These are phyloP conservation scores for Ginglymostoma cirratum DNA, from an alignment of 2,113 vertebrate genomes.

Conservation along the genomic window DNA sequence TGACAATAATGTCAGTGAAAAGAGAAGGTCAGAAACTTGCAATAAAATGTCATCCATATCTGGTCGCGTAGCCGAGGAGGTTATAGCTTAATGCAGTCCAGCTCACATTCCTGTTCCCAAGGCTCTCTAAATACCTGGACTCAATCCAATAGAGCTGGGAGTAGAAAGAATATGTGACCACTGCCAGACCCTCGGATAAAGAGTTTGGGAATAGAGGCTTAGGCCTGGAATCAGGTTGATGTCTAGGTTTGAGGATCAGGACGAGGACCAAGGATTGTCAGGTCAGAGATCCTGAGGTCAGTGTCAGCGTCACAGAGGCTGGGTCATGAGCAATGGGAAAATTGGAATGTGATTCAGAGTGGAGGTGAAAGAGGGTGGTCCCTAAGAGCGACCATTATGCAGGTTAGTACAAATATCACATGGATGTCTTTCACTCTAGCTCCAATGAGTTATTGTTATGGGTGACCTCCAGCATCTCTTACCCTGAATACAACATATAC, in stretches of 20 bases:
- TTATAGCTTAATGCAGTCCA: neutral
- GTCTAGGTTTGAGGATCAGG: neutral
- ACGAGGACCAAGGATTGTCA: neutral
- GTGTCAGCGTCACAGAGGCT: too few species aligned
- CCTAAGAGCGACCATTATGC: too few species aligned
- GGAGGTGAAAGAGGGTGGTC: neutral
- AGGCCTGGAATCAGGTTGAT: neutral
- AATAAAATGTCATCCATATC: neutral
- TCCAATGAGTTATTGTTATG: neutral
- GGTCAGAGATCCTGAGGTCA: neutral
- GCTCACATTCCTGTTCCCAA: neutral
- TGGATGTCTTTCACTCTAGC: neutral
- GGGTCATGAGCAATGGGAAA: neutral
- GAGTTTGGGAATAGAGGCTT: too few species aligned
- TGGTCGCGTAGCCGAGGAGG: neutral
- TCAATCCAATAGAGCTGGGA: neutral
- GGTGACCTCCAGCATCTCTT: neutral
- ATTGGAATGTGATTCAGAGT: neutral
- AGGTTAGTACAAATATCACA: neutral
- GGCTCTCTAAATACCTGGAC: neutral
- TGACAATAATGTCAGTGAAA: neutral
- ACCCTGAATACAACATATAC: neutral
- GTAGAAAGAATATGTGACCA: neutral
- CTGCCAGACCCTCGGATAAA: neutral
- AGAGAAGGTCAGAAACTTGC: neutral